phyloP scores from a whole-genome alignment of 2,113 vertebrate species.

The Ciconia stormi region DNA sequence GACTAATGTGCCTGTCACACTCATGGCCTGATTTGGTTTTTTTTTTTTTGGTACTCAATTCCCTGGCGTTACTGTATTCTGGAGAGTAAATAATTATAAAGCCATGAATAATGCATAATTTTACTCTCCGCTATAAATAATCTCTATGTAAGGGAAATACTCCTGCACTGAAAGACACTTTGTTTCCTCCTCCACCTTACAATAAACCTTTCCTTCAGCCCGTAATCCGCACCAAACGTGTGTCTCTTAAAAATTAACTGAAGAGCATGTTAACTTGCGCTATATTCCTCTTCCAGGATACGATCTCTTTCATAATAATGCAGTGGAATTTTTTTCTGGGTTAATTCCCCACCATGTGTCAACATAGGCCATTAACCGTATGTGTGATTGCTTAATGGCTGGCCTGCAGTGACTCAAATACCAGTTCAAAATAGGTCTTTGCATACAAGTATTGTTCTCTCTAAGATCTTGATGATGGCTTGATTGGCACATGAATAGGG shows the following conservation, averaged over 20 bases:
- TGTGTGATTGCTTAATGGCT: slow-evolving; percentile 72
- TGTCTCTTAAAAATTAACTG: neutral
- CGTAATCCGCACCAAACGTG: neutral
- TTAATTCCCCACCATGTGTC: slow-evolving; percentile 38
- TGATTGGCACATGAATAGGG: slow-evolving; percentile 76
- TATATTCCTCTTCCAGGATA: neutral
- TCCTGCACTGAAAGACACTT: neutral
- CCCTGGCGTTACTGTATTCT: neutral
- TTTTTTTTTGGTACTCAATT: neutral
- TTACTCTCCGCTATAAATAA: neutral
- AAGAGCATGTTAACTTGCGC: neutral
- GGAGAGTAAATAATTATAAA: neutral
- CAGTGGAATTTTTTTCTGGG: slow-evolving; percentile 41
- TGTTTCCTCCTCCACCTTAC: neutral
- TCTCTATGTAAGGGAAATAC: neutral
- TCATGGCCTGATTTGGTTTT: neutral
- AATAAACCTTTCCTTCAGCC: neutral
- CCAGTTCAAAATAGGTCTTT: slow-evolving; percentile 67
- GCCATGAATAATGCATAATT: neutral
- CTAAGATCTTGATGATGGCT: slow-evolving; percentile 67
- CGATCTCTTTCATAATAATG: slow-evolving; percentile 24
- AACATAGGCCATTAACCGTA: slow-evolving; percentile 43
- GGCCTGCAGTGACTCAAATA: slow-evolving; percentile 72
- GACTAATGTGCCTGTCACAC: neutral
- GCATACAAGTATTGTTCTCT: slow-evolving; percentile 70